These are phyloP conservation scores for Diglossa cyanea DNA, from an alignment of 2,797 vertebrate species.

Conservation along the genomic window DNA sequence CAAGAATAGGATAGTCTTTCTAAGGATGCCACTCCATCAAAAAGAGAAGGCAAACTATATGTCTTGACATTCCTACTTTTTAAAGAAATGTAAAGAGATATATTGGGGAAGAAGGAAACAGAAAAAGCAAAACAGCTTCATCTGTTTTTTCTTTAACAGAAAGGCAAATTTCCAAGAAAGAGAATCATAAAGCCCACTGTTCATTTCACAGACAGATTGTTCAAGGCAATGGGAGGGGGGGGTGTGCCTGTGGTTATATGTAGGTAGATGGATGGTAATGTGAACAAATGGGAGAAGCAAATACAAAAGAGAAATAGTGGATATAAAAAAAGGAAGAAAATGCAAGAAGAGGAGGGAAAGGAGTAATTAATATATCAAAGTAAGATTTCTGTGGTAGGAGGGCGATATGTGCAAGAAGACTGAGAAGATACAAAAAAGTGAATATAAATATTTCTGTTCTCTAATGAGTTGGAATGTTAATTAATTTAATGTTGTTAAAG, in stretches of 20 bases:
- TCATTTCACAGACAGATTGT: conserved; percentile 2
- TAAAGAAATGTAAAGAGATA: not conserved
- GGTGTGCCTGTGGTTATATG: not conserved
- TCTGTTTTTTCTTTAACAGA: not conserved
- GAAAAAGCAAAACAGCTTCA: not conserved
- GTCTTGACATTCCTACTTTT: not conserved
- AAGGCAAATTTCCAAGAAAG: not conserved
- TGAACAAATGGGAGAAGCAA: not conserved
- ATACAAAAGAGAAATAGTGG: not conserved
- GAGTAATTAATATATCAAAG: not conserved
- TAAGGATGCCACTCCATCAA: not conserved
- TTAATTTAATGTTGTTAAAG: not conserved
- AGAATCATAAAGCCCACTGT: not conserved
- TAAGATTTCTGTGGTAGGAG: not conserved
- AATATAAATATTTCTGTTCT: not conserved
- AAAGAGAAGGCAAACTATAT: not conserved
- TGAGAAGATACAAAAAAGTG: not conserved
- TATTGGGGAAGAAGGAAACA: not conserved
- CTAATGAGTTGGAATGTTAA: not conserved
- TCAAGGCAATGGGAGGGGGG: not conserved
- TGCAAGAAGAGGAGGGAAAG: not conserved
- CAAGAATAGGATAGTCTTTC: not conserved
- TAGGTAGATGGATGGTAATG: not conserved
- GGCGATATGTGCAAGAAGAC: not conserved
- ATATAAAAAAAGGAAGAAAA: not conserved